Base-by-base conservation (phyloP, 1,140 invertebrate species). In the Octopus sinensis region DNA sequence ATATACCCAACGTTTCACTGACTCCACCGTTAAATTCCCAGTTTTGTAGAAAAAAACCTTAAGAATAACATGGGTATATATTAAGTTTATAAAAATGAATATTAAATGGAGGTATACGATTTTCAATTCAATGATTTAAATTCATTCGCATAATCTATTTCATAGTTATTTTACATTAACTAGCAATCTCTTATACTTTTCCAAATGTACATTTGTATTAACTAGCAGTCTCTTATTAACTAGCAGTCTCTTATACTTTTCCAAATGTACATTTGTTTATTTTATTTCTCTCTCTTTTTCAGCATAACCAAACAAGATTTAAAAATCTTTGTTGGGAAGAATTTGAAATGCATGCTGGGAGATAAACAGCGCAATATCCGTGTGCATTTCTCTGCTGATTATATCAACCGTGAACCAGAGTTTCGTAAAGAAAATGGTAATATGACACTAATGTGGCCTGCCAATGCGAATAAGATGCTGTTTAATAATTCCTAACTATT, bases 331-430 rank as follows among this genome's bases (percentile, higher is more conserved):
- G 93, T 95, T 0, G 92, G 90, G 79, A 92, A 92, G 76, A 91
- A 91, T 73, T 92, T 95, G 81, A 92, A 93, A 68, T 95, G 94
- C 86, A 94, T 94, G 91, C 89, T 95, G 68, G 95, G 95, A n/a
- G 93, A 93, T 82, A 95, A 95, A 86, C 92, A 92, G 53, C 92
- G 92, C 81, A 88, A 92, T 30, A 90, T 96, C 30, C 88, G 90
- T 53, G 92, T 96, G 10, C 93, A 95, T 92, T 93, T 5, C 89
- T 90, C 79, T 90, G 92, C 13, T 13, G 83, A 81, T 7, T 43
- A 43, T 43, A 87, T 87, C 75, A 93, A 23, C 17, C 17, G 93
- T 68, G 92, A 93, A 6, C 88, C 91, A 43, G 92, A 91, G 3
- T 95, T 95, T 85, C 92, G 91, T 81, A 90, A 94, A 93, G 89